Percentiles rank a stretch among this genome's conserved stretches.
phyloP scores from a whole-genome alignment of 2,888 invertebrate genomes.

The Lepidochrysops patricia region DNA sequence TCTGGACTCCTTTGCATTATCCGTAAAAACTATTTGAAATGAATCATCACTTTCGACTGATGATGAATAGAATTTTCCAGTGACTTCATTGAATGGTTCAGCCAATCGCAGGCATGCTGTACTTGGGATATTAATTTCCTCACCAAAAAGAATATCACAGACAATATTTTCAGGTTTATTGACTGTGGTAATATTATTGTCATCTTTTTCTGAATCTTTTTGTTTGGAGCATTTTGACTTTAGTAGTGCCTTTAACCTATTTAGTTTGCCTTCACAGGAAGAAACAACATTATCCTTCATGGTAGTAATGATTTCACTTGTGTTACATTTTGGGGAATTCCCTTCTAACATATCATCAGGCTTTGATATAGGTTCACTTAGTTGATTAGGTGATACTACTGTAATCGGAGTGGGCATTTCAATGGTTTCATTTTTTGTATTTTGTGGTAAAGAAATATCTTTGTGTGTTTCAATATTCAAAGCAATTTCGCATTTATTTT shows the following conservation, averaged over 20 bases:
- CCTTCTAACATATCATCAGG: not conserved
- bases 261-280: conserved; percentile 56
- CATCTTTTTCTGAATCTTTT: not conserved
- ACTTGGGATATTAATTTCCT: conserved; percentile 32
- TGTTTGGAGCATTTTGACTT: conserved; percentile 23
- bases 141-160: conserved; percentile 38
- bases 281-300: conserved; percentile 30
- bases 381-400: not conserved
- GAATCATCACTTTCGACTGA: conserved; percentile 57
- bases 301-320: conserved; percentile 17
- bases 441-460: not conserved
- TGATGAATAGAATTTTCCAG: conserved; percentile 45
- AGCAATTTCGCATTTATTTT: not conserved
- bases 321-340: conserved; percentile 16
- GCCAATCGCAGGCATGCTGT: conserved; percentile 16
- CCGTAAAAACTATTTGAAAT: conserved; percentile 62
- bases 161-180: conserved; percentile 21
- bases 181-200: conserved; percentile 10
- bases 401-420: not conserved
- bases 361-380: not conserved
- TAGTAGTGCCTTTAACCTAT: conserved; percentile 45
- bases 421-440: not conserved
- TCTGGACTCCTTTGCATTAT: conserved; percentile 34
- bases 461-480: not conserved
- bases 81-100: conserved; percentile 53